phyloP scores from a whole-genome alignment of 2,888 invertebrate species.

The Alsophila aescularia region DNA sequence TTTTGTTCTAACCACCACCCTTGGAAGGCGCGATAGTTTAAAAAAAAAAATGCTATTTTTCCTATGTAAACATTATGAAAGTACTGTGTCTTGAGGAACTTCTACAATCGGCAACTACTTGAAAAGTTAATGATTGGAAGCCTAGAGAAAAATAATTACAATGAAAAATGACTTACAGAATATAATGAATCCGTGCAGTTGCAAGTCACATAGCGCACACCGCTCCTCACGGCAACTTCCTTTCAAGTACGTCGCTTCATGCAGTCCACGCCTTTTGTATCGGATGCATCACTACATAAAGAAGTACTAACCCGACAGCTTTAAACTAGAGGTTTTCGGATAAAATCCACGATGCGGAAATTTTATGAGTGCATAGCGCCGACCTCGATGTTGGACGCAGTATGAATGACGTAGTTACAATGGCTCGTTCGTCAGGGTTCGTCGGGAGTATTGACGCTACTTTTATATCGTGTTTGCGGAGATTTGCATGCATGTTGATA shows the following conservation, averaged over 20 bases:
- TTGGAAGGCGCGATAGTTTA: no score
- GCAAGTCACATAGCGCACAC: constrained; percentile 30
- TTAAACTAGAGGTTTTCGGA: constrained; percentile 56
- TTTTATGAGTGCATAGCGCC: constrained; percentile 69
- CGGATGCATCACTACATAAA: constrained; percentile 49
- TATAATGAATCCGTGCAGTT: constrained; percentile 22
- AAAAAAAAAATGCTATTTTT: no score
- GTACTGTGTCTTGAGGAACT: no score
- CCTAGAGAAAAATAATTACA: not conserved
- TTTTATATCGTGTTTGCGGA: constrained; percentile 37
- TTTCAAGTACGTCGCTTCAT: constrained; percentile 48
- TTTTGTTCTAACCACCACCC: no score
- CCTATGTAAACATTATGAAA: no score
- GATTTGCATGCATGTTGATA: constrained; percentile 39
- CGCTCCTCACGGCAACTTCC: constrained; percentile 34
- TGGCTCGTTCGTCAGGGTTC: constrained; percentile 78
- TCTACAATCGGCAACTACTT: no score
- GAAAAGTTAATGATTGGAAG: no score
- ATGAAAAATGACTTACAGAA: constrained; percentile 27
- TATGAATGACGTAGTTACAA: constrained; percentile 53
- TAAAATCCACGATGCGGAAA: constrained; percentile 72
- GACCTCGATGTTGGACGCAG: constrained; percentile 47
- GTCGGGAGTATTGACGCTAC: constrained; percentile 61
- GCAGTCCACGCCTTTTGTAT: constrained; percentile 56
- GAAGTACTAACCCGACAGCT: constrained; percentile 41